Percentiles rank a stretch among this genome's conserved stretches.
These are phyloP conservation scores for Drosophila merina DNA, from an alignment of 2,888 invertebrate genomes.

Conservation along the genomic window DNA sequence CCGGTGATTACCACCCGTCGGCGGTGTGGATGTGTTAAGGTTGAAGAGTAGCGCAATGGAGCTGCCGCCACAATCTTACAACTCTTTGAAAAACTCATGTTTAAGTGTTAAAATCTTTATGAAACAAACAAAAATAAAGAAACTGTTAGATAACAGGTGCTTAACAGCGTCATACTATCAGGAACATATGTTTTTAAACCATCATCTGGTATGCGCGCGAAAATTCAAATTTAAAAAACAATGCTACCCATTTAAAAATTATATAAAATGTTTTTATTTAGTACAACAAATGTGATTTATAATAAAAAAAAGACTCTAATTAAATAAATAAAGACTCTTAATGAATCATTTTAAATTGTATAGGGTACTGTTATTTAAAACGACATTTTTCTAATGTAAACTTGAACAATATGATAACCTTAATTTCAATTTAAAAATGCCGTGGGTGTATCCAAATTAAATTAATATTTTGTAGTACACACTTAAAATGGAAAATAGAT, in stretches of 20 bases:
- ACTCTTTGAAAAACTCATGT: conserved; percentile 32
- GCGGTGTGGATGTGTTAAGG: conserved; percentile 52
- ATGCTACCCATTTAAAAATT: neutral
- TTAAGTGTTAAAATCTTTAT: conserved; percentile 11
- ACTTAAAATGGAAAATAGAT: too few relatives aligned
- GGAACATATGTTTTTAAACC: neutral
- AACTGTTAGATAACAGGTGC: conserved; percentile 1
- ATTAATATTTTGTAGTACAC: too few relatives aligned
- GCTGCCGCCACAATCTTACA: neutral
- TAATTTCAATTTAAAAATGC: too few relatives aligned
- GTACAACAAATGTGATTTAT: too few relatives aligned
- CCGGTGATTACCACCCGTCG: conserved; percentile 82
- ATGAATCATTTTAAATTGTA: too few relatives aligned
- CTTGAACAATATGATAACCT: too few relatives aligned
- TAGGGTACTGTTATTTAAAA: too few relatives aligned
- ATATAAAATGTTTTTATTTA: neutral
- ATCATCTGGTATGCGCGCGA: neutral
- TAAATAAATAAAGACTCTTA: too few relatives aligned
- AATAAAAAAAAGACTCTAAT: too few relatives aligned
- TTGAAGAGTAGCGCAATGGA: conserved; percentile 48
- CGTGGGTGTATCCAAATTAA: too few relatives aligned
- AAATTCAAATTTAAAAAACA: neutral
- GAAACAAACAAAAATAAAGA: conserved; percentile 5
- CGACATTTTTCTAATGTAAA: too few relatives aligned
- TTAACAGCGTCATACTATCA: neutral